Conservation (phyloP, 2,888 invertebrate species). For the Baronia brevicornis region DNA sequence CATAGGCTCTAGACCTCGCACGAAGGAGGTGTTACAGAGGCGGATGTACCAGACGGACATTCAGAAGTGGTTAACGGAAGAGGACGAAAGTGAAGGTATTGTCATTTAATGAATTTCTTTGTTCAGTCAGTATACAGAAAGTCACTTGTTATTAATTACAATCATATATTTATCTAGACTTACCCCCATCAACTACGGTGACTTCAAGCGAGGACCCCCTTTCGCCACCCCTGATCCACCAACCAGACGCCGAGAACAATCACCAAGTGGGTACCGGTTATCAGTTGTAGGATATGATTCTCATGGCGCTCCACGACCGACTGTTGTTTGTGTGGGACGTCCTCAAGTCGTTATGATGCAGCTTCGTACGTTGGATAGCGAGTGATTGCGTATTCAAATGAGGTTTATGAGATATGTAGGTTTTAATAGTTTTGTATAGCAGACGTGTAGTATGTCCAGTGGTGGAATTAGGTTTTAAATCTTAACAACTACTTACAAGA, state of each 20-base stretch:
- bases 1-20: conserved; percentile 83
- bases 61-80: conserved; percentile 83
- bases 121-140: too few species aligned
- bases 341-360: conserved; percentile 32
- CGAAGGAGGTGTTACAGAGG: conserved; percentile 83
- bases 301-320: conserved; percentile 32
- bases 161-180: conserved; percentile 36
- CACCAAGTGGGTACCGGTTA: conserved; percentile 42
- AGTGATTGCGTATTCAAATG: conserved; percentile 3
- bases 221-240: conserved; percentile 51
- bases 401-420: too few species aligned
- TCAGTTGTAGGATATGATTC: conserved; percentile 55
- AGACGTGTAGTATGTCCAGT: too few species aligned
- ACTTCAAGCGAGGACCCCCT: conserved; percentile 60
- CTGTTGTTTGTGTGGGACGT: conserved; percentile 23
- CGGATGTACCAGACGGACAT: conserved; percentile 86
- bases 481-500: too few species aligned
- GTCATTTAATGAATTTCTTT: not conserved
- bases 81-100: conserved; percentile 73
- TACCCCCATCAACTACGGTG: conserved; percentile 55
- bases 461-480: too few species aligned
- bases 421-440: conserved; percentile 11
- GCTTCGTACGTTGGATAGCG: conserved; percentile 25
- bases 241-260: conserved; percentile 38
- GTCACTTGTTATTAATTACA: too few species aligned